Evolutionary conservation across 2,888 invertebrate species (phyloP).

Genomic region (Graphium colonna): DNA sequence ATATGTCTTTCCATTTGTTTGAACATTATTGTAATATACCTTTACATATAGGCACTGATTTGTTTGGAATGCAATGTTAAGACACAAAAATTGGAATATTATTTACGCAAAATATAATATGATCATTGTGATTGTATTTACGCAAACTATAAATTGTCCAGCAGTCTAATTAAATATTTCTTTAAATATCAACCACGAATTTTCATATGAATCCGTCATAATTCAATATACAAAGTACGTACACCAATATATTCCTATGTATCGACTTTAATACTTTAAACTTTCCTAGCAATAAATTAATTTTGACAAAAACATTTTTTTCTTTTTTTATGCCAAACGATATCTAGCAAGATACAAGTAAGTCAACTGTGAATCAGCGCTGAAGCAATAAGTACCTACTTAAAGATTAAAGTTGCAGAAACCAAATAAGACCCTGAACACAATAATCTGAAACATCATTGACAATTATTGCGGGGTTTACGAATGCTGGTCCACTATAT

Average conservation of each 20-base stretch:
- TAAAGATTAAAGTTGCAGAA: conserved; percentile 19
- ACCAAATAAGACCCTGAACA: conserved; percentile 32
- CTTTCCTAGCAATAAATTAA: conserved; percentile 17
- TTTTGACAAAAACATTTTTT: conserved; percentile 11
- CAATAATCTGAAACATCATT: conserved; percentile 32
- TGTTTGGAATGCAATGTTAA: conserved; percentile 51
- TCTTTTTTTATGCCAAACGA: neutral
- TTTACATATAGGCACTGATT: conserved; percentile 15
- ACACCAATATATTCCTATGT: conserved; percentile 13
- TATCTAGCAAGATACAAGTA: conserved; percentile 15
- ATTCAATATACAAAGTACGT: conserved; percentile 3
- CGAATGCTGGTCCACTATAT: conserved; percentile 23
- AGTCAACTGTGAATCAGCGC: conserved; percentile 1
- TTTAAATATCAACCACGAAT: conserved; percentile 28
- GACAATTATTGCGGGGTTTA: conserved; percentile 37
- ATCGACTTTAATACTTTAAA: conserved; percentile 7
- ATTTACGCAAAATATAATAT: conserved; percentile 2
- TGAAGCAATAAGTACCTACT: conserved; percentile 21
- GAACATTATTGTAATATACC: neutral
- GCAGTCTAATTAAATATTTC: conserved; percentile 30
- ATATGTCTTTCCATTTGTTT: neutral
- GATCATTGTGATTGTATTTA: neutral
- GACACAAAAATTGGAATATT: conserved; percentile 31
- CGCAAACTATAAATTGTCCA: conserved; percentile 18
- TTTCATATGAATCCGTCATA: conserved; percentile 1